Evolutionary conservation across 2,797 vertebrate species (phyloP), one percentile per base, ranked within the genome.

Genomic region (Macropodus opercularis): DNA sequence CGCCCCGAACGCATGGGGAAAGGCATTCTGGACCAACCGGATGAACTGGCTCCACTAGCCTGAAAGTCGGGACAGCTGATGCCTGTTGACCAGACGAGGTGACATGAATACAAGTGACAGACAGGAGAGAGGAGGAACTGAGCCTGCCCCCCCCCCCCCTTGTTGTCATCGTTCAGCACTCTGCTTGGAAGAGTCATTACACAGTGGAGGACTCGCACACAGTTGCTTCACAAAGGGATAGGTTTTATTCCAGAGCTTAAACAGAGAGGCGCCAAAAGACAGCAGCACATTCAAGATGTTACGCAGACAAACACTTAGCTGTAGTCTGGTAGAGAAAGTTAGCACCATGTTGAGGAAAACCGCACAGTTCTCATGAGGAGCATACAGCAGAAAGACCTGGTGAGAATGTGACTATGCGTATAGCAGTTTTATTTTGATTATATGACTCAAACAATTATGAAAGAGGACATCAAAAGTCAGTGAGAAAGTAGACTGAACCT

Each of bases 231-330:
- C 71, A 85, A 82, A 84, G 65, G 56, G 57, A 60, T 69, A 52
- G 66, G 29, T 87, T 90, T 90, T 87, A 90, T 90, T 90, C 77
- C 73, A 88, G 81, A 80, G 54, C 69, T 74, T 67, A 68, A 85
- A 88, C 75, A 80, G 58, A 79, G 52, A 83, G 65, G 55, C 14
- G 57, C 43, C 74, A 63, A 79, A 84, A 75, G 83, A 87, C 81
- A 86, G 78, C 70, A 86, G 82, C 73, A 85, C 85, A 84, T 72
- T 81, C 51, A 82, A 74, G 65, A 69, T 40, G 53, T 31, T 62
- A 80, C 80, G 87, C 58, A 52, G 73, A 87, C 75, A 79, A 79
- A 86, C 66, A 81, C 63, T 50, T 3, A 70, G 60, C 60, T 36
- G 27, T 40, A 65, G 55, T 61, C 65, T 73, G 57, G 55, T 55